A percentile compares a stretch with the other conserved stretches of the same genome.
Evolutionary conservation across 1,140 invertebrate species (phyloP).

Genomic region (Papilio machaon): DNA sequence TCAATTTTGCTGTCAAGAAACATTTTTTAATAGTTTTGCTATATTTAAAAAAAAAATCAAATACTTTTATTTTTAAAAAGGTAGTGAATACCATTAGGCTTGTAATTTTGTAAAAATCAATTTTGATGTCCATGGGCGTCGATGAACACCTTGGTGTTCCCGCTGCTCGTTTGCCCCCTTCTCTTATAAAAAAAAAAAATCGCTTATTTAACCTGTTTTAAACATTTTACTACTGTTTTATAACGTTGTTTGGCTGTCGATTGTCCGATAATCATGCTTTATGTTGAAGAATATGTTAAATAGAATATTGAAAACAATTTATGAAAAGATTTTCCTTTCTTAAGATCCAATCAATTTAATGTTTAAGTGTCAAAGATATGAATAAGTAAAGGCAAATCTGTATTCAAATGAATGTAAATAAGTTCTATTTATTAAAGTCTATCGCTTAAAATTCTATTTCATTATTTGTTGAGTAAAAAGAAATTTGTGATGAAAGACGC

Average conservation of each 20-base stretch:
- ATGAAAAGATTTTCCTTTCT: neutral
- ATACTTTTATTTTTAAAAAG: too few species aligned
- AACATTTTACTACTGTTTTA: too few species aligned
- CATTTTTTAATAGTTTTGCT: neutral
- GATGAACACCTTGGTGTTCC: too few species aligned
- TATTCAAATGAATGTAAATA: constrained; percentile 2
- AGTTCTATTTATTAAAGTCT: neutral
- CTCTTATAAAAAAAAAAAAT: too few species aligned
- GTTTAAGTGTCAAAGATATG: neutral
- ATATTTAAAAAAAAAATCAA: neutral
- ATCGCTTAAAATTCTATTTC: constrained; percentile 16
- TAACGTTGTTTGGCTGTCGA: neutral
- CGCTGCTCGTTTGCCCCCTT: too few species aligned
- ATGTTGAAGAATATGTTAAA: neutral
- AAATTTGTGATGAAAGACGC: constrained; percentile 11
- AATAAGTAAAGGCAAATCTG: neutral
- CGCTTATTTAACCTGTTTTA: too few species aligned
- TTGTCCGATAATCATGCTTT: neutral
- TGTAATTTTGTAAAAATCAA: neutral
- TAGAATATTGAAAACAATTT: neutral
- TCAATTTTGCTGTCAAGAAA: neutral
- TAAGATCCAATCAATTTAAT: neutral
- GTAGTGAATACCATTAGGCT: neutral
- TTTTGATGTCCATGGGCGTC: too few species aligned
- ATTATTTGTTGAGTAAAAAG: constrained; percentile 10